A percentile compares a stretch with the other conserved stretches of the same genome.
Conservation (phyloP, 1,140 invertebrate species). For the Drosophila subpulchrella region DNA sequence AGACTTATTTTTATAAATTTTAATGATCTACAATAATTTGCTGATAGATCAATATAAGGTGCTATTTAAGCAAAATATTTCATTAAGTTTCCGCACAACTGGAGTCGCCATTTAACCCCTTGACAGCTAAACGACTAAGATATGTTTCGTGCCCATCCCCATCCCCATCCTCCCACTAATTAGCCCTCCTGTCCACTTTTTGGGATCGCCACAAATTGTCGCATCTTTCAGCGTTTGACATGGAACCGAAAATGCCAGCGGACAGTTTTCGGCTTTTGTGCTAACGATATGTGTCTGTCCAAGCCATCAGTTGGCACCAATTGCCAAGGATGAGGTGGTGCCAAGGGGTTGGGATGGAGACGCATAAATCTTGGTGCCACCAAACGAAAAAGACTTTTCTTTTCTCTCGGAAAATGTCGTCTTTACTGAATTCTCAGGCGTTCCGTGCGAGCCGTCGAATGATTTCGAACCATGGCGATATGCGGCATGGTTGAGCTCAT, state of each 20-base stretch:
- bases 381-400: constrained; percentile 2
- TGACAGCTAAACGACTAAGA: constrained; percentile 34
- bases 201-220: constrained; percentile 63
- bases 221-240: constrained; percentile 74
- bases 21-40: not conserved
- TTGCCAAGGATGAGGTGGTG: constrained; percentile 16
- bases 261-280: constrained; percentile 62
- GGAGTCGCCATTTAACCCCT: constrained; percentile 52
- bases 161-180: constrained; percentile 52
- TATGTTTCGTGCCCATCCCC: not conserved
- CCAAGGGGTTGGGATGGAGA: constrained; percentile 19
- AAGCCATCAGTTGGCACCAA: constrained; percentile 64
- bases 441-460: constrained; percentile 52
- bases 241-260: constrained; percentile 52
- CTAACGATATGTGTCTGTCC: constrained; percentile 64
- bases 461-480: constrained; percentile 69
- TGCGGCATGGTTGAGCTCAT: constrained; percentile 73
- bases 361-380: constrained; percentile 51
- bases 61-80: constrained; percentile 12
- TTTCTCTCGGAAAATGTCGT: constrained; percentile 15
- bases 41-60: constrained; percentile 37
- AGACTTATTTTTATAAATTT: too few relatives aligned
- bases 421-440: constrained; percentile 3
- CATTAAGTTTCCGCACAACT: constrained; percentile 13
- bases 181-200: constrained; percentile 51